Evolutionary conservation across 2,888 invertebrate species (phyloP).

Genomic region (Aporophyla lueneburgensis): DNA sequence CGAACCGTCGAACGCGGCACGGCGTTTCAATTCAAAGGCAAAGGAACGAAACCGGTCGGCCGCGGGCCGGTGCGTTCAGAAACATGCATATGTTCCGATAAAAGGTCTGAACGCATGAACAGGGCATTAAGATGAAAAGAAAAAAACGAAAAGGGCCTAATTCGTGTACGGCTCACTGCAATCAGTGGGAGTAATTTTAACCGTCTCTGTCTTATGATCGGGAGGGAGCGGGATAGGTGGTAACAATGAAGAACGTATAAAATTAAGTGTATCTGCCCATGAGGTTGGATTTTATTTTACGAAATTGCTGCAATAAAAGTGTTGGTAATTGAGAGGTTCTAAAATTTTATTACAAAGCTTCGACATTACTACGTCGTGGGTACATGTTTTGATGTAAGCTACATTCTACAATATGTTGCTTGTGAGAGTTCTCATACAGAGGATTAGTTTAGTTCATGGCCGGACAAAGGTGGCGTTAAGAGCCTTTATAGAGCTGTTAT

Average conservation of each 20-base stretch:
- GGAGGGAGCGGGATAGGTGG: constrained; percentile 72
- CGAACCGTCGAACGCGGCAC: constrained; percentile 78
- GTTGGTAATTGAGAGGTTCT: constrained; percentile 87
- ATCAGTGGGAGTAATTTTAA: constrained; percentile 88
- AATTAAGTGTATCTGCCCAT: constrained; percentile 87
- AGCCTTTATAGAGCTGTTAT: background rate
- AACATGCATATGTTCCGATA: constrained; percentile 88
- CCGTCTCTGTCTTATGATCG: constrained; percentile 73
- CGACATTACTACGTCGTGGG: constrained; percentile 52
- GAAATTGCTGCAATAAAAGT: constrained; percentile 87
- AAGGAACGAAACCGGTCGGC: constrained; percentile 87
- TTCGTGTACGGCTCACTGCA: constrained; percentile 89
- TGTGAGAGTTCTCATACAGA: constrained; percentile 13
- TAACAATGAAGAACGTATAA: constrained; percentile 85
- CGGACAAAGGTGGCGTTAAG: background rate
- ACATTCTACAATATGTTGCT: constrained; percentile 1
- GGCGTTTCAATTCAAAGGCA: constrained; percentile 86
- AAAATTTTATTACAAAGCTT: constrained; percentile 78
- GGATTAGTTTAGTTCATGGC: constrained; percentile 4
- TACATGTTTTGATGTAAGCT: constrained; percentile 40
- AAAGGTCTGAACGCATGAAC: constrained; percentile 89
- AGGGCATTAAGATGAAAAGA: constrained; percentile 86
- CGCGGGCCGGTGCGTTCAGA: constrained; percentile 85
- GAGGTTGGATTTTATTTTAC: constrained; percentile 85
- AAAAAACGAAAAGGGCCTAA: constrained; percentile 86